phyloP scores from a whole-genome alignment of 2,113 vertebrate species.

The Turnix velox region DNA sequence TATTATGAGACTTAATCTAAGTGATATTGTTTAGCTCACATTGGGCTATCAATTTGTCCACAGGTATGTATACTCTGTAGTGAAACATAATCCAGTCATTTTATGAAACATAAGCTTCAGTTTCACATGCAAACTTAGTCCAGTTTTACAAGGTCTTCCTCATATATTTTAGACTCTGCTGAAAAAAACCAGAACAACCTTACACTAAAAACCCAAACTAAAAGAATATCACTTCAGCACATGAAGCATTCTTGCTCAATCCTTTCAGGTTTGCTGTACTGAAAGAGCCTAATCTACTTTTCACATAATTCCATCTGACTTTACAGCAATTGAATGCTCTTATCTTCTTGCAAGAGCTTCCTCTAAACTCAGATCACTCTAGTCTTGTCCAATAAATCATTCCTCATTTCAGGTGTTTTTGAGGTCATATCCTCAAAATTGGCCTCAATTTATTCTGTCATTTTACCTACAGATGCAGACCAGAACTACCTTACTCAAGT shows the following conservation, averaged over 20 bases:
- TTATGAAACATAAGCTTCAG: not conserved
- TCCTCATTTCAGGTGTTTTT: constrained; percentile 17
- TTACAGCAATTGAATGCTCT: not conserved
- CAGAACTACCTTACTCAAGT: not conserved
- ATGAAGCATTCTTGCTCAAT: not conserved
- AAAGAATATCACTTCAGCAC: not conserved
- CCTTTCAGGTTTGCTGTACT: not conserved
- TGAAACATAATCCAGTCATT: not conserved
- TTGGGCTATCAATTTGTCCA: not conserved
- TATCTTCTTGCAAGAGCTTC: not conserved
- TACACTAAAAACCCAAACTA: not conserved
- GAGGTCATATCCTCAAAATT: not conserved
- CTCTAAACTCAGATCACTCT: not conserved
- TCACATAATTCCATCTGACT: not conserved
- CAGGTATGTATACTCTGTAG: not conserved
- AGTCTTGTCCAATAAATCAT: constrained; percentile 3
- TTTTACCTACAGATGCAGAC: constrained; percentile 5
- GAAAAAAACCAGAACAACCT: not conserved
- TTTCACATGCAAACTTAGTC: not conserved
- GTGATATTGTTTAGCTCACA: not conserved
- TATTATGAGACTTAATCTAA: not conserved
- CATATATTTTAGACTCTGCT: not conserved
- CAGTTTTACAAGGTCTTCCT: not conserved
- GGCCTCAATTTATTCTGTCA: constrained; percentile 2
- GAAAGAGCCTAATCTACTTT: not conserved